Base-by-base conservation (phyloP, 1,140 invertebrate genomes). In the Conopomorpha cramerella region DNA sequence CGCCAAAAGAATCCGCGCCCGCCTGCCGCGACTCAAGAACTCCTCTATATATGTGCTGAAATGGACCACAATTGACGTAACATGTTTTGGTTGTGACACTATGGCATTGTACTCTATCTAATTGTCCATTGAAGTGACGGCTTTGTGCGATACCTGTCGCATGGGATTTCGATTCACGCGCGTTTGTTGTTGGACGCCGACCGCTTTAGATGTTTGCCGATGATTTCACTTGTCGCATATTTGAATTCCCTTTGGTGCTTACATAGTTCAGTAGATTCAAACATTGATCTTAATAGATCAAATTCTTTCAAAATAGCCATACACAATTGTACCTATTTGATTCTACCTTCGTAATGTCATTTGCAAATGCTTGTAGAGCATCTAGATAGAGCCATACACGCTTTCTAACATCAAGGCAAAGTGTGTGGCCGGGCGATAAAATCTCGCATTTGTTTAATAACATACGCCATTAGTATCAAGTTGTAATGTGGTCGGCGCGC, bases 381-480 rank as follows among this genome's bases (percentile, higher is more conserved):
- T n/a, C n/a, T n/a, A 18, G 16, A 43, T 41, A 41, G 43, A 44
- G 27, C 31, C 38, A 38, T 38, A 52, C 56, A 57, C 64, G 62
- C 57, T 55, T 55, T 51, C 30, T 46, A 35, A 13, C 34, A 41
- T 46, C 46, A 41, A 45, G 55, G 52, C 43, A 59, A 65, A 60
- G 64, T 51, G 60, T 60, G 56, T 55, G 51, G 43, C 38, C 44
- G 36, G 34, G 38, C 43, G 68, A 70, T 71, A 73, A 63, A 55
- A 73, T 66, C 56, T 67, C 46, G 19, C 62, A 57, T 73, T 73
- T 65, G 60, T 65, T 58, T 67, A 66, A 70, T 71, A 65, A 54
- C 61, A 55, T 51, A 41, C 40, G 51, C 64, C 62, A 53, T 73
- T 70, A 68, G 52, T 55, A 53, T 45, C 43, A 49, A 60, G 61